These are phyloP conservation scores for Adelphocoris suturalis DNA, from an alignment of 2,888 invertebrate species.

Conservation along the genomic window DNA sequence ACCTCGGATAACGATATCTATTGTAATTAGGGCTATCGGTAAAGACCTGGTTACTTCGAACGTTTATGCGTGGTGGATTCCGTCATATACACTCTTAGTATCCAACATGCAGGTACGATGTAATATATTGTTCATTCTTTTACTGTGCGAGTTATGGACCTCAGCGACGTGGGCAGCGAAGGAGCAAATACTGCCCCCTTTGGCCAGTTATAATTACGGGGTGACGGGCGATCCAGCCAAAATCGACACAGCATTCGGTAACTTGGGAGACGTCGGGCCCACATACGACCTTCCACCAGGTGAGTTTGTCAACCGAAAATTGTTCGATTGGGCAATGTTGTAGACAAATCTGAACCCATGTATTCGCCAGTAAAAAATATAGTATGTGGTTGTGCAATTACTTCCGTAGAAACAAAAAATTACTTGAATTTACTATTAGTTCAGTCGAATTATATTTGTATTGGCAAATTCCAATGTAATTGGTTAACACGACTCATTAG, in stretches of 20 bases:
- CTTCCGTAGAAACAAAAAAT: no score
- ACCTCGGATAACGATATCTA: slow-evolving; percentile 60
- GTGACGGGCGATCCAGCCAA: slow-evolving; percentile 33
- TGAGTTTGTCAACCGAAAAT: slow-evolving; percentile 1
- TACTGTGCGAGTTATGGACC: slow-evolving; percentile 38
- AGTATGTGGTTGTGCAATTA: no score
- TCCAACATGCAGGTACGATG: background rate
- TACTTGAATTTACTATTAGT: no score
- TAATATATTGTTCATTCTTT: background rate
- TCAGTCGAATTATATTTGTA: no score
- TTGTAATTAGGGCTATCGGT: slow-evolving; percentile 63
- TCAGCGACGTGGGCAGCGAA: background rate
- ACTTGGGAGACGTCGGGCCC: slow-evolving; percentile 13
- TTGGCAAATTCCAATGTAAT: no score
- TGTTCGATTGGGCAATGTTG: background rate
- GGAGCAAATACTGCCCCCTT: background rate
- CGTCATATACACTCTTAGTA: background rate
- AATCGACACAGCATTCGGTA: slow-evolving; percentile 40
- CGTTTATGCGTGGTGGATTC: background rate
- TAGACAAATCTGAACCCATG: no score
- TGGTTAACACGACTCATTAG: no score
- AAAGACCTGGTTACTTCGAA: background rate
- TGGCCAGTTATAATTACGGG: slow-evolving; percentile 43
- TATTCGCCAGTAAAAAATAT: no score
- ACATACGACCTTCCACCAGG: slow-evolving; percentile 2